A percentile compares a stretch with the other conserved stretches of the same genome.
These are phyloP conservation scores for Momotus momota DNA, from an alignment of 2,797 vertebrate species.

Conservation along the genomic window DNA sequence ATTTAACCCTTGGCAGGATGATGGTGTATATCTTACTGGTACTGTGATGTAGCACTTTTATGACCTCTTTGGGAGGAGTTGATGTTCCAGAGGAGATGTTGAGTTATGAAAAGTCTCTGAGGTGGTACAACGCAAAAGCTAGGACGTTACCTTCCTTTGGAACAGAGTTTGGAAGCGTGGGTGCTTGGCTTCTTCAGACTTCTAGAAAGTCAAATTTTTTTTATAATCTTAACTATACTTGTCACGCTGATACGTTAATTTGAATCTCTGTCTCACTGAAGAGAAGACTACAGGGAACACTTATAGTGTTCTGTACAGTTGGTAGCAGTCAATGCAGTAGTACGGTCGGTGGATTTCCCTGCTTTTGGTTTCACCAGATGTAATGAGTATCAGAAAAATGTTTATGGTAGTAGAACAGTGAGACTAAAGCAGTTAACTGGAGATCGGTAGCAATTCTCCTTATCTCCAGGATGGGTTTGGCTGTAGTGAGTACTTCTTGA, in stretches of 20 bases:
- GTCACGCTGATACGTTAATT: background rate
- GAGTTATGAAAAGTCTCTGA: background rate
- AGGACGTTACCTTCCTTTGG: background rate
- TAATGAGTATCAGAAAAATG: background rate
- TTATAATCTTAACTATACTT: background rate
- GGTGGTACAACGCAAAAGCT: background rate
- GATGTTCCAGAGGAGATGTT: background rate
- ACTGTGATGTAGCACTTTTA: background rate
- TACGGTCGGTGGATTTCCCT: background rate
- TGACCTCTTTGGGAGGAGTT: background rate
- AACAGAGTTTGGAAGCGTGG: background rate
- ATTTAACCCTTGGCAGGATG: background rate
- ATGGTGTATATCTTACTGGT: background rate
- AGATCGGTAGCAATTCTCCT: background rate
- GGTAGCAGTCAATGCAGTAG: background rate
- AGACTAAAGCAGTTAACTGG: background rate
- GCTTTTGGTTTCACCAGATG: background rate
- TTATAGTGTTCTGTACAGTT: background rate
- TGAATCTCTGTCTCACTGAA: background rate
- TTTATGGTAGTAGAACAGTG: background rate
- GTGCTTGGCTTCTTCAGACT: background rate
- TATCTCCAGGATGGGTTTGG: background rate
- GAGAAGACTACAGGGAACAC: background rate
- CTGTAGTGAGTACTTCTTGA: background rate
- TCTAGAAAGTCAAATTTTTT: background rate